A percentile compares a stretch with the other conserved stretches of the same genome.
phyloP scores from a whole-genome alignment of 2,888 invertebrate genomes.

The Trissolcus brochymenae region DNA sequence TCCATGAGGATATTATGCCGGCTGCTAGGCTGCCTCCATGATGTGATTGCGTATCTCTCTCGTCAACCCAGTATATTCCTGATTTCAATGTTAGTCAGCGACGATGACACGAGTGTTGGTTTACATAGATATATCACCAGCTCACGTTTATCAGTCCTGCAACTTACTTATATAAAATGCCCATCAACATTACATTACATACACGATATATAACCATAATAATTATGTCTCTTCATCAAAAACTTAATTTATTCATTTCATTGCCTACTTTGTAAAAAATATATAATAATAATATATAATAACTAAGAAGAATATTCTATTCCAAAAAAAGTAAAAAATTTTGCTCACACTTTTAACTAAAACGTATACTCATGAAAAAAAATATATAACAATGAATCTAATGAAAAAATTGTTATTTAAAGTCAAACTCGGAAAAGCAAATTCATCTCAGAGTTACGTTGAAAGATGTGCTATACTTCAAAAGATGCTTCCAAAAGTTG shows the following conservation, averaged over 20 bases:
- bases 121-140: constrained; percentile 14
- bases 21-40: constrained; percentile 19
- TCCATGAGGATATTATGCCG: constrained; percentile 31
- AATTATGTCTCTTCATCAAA: neutral
- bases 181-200: constrained; percentile 32
- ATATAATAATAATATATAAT: too few relatives aligned
- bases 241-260: neutral
- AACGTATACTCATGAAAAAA: too few relatives aligned
- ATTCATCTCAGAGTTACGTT: too few relatives aligned
- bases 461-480: too few relatives aligned
- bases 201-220: neutral
- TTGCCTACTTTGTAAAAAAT: neutral
- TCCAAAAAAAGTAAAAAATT: too few relatives aligned
- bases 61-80: constrained; percentile 39
- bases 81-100: constrained; percentile 23
- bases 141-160: constrained; percentile 12
- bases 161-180: constrained; percentile 29
- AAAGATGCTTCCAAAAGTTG: too few relatives aligned
- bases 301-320: too few relatives aligned
- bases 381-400: too few relatives aligned
- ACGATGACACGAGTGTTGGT: constrained; percentile 22
- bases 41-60: constrained; percentile 29
- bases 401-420: too few relatives aligned
- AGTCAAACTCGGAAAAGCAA: too few relatives aligned
- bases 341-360: too few relatives aligned